Conservation (phyloP, 2,113 vertebrate species). For the Globicephala melas region DNA sequence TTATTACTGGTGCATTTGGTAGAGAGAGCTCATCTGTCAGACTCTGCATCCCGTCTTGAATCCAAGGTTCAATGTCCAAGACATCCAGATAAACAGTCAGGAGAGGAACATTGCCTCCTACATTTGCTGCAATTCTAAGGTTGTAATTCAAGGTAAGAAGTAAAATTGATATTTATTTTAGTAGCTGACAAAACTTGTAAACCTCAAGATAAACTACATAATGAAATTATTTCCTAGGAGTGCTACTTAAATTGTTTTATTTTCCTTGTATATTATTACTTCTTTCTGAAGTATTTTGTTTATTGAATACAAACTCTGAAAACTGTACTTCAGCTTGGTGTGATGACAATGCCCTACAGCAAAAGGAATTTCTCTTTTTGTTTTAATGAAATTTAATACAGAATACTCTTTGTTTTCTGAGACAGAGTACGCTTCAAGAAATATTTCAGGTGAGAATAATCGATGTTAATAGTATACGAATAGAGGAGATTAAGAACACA, state of each 20-base stretch:
- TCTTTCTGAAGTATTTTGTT: background rate
- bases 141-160: background rate
- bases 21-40: background rate
- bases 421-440: background rate
- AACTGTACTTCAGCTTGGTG: background rate
- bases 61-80: background rate
- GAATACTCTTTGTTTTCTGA: background rate
- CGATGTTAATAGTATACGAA: background rate
- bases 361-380: background rate
- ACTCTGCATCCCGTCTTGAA: background rate
- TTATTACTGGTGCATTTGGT: accelerated
- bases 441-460: background rate
- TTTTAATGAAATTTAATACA: background rate
- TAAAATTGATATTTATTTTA: background rate
- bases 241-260: background rate
- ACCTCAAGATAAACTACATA: background rate
- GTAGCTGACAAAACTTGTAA: background rate
- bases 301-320: background rate
- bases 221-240: background rate
- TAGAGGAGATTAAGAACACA: background rate
- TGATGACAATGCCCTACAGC: background rate
- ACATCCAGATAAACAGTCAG: background rate
- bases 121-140: background rate
- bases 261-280: background rate
- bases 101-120: background rate